Base-by-base conservation (phyloP, 2,797 vertebrate genomes). In the Acropternis orthonyx region DNA sequence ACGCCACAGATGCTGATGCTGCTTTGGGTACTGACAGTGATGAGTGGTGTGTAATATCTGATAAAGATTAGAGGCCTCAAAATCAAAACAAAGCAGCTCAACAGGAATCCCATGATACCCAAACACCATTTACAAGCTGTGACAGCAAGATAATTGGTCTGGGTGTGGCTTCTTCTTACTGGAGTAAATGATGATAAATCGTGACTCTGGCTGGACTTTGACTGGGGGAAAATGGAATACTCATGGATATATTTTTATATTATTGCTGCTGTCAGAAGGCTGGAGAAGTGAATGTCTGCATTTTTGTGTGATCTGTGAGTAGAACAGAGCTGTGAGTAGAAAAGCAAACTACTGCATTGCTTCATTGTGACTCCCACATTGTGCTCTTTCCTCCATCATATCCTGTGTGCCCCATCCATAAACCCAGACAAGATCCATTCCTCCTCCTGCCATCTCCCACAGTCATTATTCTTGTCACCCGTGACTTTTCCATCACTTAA, bases 41-140 rank as follows among this genome's bases (percentile, higher is more conserved):
- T 95, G 93, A 96, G 95, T 96, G 66, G 94, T 94, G 67, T 95
- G 95, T 96, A 92, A 93, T 93, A 88, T 93, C 80, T 93, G 93
- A 92, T 95, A 93, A 97, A 95, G 83, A 96, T 96, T 93, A 96
- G 89, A 89, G 76, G 30, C 71, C 74, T 97, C 88, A 94, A 61
- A 94, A 94, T 92, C 71, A 77, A 96, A 94, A 87, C 77, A 88
- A 92, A 92, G 51, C 74, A 92, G 63, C 74, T 61, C 32, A 90
- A 59, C 79, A 90, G 63, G 74, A 93, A 87, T 95, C 95, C 88
- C 95, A 34, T 63, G 94, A 28, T 55, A 92, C 88, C 87, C 59
- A 86, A 95, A 61, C 83, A 95, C 69, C 71, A 96, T 92, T 92
- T 95, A 95, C 77, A 91, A 96, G 67, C 52, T 82, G 37, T 88